Evolutionary conservation across 2,888 invertebrate genomes (phyloP).

Genomic region (Dysmachus trigonus): DNA sequence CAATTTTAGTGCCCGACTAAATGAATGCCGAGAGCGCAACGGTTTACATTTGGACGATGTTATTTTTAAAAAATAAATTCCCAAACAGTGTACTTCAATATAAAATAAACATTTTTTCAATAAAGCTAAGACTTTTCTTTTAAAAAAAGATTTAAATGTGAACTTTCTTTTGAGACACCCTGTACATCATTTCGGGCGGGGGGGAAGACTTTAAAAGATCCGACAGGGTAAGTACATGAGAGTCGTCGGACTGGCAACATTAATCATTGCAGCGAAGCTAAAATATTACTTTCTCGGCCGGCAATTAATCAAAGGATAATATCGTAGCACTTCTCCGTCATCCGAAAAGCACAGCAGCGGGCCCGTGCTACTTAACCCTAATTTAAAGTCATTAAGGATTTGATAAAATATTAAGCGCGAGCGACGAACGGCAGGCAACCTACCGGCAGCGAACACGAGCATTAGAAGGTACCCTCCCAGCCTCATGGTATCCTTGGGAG

Average conservation of each 20-base stretch:
- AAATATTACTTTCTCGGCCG: constrained; percentile 15
- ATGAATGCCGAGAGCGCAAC: too few species aligned
- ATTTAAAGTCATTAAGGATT: constrained; percentile 37
- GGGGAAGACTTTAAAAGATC: not conserved
- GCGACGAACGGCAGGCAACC: not conserved
- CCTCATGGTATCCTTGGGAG: constrained; percentile 24
- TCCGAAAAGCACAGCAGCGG: constrained; percentile 7
- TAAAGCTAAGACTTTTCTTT: too few species aligned
- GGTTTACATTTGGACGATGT: too few species aligned
- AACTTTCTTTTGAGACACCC: too few species aligned
- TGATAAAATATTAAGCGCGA: constrained; percentile 29
- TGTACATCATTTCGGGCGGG: not conserved
- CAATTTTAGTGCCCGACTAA: too few species aligned
- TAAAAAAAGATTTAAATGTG: too few species aligned
- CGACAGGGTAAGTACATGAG: not conserved
- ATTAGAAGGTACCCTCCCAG: not conserved
- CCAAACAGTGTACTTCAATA: too few species aligned
- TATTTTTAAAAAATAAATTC: too few species aligned
- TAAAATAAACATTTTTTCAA: too few species aligned
- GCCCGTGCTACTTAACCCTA: constrained; percentile 38
- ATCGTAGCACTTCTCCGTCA: constrained; percentile 17
- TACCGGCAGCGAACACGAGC: constrained; percentile 10
- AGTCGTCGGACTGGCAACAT: constrained; percentile 7
- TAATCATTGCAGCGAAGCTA: constrained; percentile 27
- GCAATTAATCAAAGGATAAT: constrained; percentile 42